Base-by-base conservation (phyloP, 2,113 vertebrate species). In the Pseudopodoces humilis region DNA sequence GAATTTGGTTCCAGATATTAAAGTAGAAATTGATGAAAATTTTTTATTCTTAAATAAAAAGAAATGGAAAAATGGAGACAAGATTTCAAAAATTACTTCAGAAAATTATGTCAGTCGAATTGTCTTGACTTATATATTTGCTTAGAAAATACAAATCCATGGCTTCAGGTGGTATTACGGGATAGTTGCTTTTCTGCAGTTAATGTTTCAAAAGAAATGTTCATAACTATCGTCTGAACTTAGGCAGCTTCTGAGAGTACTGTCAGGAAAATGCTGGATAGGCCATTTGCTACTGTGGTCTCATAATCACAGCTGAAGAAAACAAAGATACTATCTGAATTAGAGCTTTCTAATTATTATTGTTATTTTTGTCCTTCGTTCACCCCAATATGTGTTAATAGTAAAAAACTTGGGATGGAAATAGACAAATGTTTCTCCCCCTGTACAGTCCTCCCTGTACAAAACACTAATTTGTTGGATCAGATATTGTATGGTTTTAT, bases 121-220 rank as follows among this genome's bases (percentile, higher is more conserved):
- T 91, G 49, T 67, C 67, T 75, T 71, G 21, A 67, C 23, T 76
- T 13, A 27, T 1, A 10, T 3, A 5, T 64, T 70, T 77, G 37
- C 70, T 95, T 91, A 68, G 77, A 86, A 90, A 96, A 90, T 46
- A n/a, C 31, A 69, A 71, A 44, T 63, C 43, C 78, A 10, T 96
- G 71, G 68, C 76, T 93, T n/a, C 56, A 68, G 31, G 72, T 91
- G 58, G 55, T 84, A 21, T 80, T 94, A 59, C 11, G 7, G 52
- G 85, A 52, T 86, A 65, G 63, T 92, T 94, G 86, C 7, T 62
- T 96, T 96, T 94, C 59, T 92, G 76, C 68, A 84, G 75, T 95
- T 92, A 92, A 64, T 82, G 28, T 96, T 95, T 92, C 75, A 84
- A 47, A 86, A 94, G 78, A 63, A 90, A 41, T 43, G 43, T 76